These are phyloP conservation scores for Ochotona curzoniae DNA, from an alignment of 2,113 vertebrate genomes.

Conservation along the genomic window DNA sequence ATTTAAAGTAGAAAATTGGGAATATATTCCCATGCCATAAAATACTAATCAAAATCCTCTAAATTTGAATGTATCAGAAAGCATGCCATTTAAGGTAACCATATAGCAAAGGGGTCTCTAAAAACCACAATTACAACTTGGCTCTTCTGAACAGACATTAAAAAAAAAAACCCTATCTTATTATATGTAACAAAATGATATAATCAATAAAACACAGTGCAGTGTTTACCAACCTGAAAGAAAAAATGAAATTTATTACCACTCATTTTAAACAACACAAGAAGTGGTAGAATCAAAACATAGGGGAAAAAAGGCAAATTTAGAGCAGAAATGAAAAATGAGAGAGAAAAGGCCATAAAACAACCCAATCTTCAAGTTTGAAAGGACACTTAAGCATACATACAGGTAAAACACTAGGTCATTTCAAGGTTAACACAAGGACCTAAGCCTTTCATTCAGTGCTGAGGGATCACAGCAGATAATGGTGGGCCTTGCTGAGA, in stretches of 20 bases:
- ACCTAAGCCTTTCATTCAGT: constrained; percentile 51
- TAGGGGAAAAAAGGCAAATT: constrained; percentile 18
- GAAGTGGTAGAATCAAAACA: background rate
- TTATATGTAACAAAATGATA: constrained; percentile 15
- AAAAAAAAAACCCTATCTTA: background rate
- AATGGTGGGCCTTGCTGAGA: constrained; percentile 44
- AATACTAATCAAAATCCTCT: constrained; percentile 59
- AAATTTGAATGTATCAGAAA: constrained; percentile 69
- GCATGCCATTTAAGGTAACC: constrained; percentile 79
- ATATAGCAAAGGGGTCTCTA: constrained; percentile 77
- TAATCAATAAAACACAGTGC: constrained; percentile 75
- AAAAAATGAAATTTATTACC: constrained; percentile 58
- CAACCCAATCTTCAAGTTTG: background rate
- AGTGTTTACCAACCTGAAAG: constrained; percentile 71
- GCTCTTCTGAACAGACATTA: constrained; percentile 58
- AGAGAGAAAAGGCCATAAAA: constrained; percentile 38
- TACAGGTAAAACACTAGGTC: background rate
- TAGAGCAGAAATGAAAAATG: constrained; percentile 62
- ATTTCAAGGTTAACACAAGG: constrained; percentile 60
- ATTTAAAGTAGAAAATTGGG: constrained; percentile 2
- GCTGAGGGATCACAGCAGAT: constrained; percentile 1
- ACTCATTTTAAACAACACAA: constrained; percentile 52
- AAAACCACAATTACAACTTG: constrained; percentile 62
- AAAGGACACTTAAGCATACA: background rate
- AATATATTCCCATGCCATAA: constrained; percentile 48